phyloP scores from a whole-genome alignment of 2,888 invertebrate genomes.

The Halictus quadricinctus region DNA sequence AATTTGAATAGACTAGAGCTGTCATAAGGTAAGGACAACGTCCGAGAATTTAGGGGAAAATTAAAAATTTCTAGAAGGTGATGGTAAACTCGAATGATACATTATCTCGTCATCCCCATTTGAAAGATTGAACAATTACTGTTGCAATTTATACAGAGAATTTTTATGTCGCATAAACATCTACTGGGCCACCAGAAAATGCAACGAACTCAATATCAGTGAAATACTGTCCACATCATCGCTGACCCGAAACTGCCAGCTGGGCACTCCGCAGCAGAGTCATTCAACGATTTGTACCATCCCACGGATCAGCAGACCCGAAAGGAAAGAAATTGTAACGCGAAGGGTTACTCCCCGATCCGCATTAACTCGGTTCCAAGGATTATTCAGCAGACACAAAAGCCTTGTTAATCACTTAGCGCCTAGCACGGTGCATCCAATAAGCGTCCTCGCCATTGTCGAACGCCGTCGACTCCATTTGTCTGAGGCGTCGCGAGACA shows the following conservation, averaged over 20 bases:
- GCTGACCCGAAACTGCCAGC: not conserved
- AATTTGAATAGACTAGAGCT: too few relatives aligned
- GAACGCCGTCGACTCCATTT: constrained; percentile 48
- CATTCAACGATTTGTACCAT: not conserved
- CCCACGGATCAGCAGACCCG: not conserved
- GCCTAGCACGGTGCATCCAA: constrained; percentile 47
- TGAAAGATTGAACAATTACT: not conserved
- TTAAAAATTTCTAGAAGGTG: not conserved
- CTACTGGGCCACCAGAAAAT: not conserved
- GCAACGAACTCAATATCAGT: not conserved
- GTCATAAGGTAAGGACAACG: too few relatives aligned
- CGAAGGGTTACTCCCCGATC: not conserved
- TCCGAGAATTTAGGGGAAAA: not conserved
- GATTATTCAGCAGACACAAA: constrained; percentile 25
- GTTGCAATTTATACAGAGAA: too few relatives aligned
- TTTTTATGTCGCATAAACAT: not conserved
- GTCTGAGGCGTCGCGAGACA: constrained; percentile 43
- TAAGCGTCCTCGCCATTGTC: constrained; percentile 33
- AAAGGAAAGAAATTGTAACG: not conserved
- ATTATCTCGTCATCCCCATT: not conserved
- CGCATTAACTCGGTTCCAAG: constrained; percentile 9
- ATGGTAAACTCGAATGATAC: not conserved
- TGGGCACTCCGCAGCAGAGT: not conserved
- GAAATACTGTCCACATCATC: not conserved
- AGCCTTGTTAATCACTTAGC: constrained; percentile 44